These are phyloP conservation scores for Coracopsis vasa DNA, from an alignment of 2,113 vertebrate genomes.

Conservation along the genomic window DNA sequence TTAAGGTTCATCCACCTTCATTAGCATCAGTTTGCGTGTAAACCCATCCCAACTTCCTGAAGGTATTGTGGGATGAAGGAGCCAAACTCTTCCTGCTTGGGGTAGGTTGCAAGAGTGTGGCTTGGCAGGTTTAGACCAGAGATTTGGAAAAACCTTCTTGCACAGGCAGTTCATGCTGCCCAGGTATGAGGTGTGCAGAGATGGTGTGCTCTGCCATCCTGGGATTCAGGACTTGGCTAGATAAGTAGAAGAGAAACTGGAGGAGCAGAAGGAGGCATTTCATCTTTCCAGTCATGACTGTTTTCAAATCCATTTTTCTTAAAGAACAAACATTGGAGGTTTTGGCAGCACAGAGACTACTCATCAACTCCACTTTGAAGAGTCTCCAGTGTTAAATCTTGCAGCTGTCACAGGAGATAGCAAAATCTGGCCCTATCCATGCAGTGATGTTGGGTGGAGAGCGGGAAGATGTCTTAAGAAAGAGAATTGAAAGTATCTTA, in stretches of 20 bases:
- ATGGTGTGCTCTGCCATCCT: neutral
- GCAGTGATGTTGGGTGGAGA: too few relatives aligned
- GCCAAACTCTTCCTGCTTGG: neutral
- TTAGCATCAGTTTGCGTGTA: neutral
- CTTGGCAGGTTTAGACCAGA: neutral
- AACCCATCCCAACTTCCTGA: neutral
- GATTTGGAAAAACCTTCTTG: neutral
- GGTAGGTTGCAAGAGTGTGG: neutral
- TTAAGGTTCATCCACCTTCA: neutral
- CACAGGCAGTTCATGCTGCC: rapidly evolving
- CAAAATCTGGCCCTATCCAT: neutral
- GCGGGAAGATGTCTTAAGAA: neutral
- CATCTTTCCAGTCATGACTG: neutral
- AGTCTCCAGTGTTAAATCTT: neutral
- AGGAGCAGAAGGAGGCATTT: neutral
- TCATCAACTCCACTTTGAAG: neutral
- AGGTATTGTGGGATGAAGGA: neutral
- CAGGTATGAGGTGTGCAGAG: neutral
- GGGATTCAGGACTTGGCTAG: neutral
- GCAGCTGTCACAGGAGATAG: neutral
- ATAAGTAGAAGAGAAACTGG: neutral
- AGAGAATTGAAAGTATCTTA: neutral
- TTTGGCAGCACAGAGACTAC: neutral
- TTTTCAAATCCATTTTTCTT: neutral
- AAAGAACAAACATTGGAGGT: neutral